These are phyloP conservation scores for Chrysoperla carnea DNA, from an alignment of 1,140 invertebrate species.

Conservation along the genomic window DNA sequence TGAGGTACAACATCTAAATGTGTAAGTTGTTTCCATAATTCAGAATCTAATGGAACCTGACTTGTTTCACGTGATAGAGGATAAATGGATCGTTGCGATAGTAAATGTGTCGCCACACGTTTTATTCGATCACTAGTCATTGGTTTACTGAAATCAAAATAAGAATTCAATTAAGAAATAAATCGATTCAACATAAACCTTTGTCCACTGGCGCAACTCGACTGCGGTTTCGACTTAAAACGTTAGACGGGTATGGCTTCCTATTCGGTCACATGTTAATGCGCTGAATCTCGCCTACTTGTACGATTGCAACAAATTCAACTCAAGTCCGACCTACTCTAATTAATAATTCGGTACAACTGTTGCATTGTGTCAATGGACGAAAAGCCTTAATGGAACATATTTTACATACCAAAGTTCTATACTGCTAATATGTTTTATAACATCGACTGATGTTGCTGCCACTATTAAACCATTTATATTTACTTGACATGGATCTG, in stretches of 20 bases:
- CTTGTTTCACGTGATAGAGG: conserved; percentile 53
- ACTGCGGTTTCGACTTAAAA: no score
- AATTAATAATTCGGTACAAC: no score
- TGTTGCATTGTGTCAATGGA: no score
- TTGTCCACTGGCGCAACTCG: no score
- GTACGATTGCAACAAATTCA: no score
- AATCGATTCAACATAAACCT: no score
- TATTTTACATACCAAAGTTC: conserved; percentile 33
- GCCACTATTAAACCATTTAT: conserved; percentile 61
- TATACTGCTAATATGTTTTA: conserved; percentile 60
- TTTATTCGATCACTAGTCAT: conserved; percentile 38
- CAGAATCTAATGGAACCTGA: conserved; percentile 44
- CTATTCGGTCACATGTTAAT: no score
- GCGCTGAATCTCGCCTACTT: no score
- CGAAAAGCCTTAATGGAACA: no score
- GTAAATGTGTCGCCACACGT: conserved; percentile 47
- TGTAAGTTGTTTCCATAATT: conserved; percentile 43
- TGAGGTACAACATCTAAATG: conserved; percentile 51
- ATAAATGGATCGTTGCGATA: conserved; percentile 58
- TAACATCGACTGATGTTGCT: conserved; percentile 61
- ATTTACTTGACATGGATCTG: conserved; percentile 66
- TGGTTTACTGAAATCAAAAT: conserved; percentile 1
- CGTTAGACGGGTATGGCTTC: no score
- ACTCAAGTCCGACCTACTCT: no score
- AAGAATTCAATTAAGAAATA: no score